Base-by-base conservation (phyloP, 2,797 vertebrate genomes). In the Pseudochirops cupreus region DNA sequence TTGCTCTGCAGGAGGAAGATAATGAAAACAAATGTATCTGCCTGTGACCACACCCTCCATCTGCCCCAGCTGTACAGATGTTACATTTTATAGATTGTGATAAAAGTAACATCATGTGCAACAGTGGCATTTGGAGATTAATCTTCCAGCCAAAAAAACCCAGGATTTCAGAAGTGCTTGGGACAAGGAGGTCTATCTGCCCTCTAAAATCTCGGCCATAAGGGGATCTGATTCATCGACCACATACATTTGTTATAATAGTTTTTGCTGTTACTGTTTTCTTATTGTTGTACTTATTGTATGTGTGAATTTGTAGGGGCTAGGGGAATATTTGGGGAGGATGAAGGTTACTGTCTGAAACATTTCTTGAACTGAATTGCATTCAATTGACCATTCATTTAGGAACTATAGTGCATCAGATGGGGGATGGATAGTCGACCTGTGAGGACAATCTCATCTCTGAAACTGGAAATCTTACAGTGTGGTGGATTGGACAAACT, bases 11-110 rank as follows among this genome's bases (percentile, higher is more conserved):
- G 62, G 14, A 18, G 62, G 28, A 59, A 7, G 31, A 62, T 14
- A 18, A n/a, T 6, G 31, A 67, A 67, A 33, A n/a, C 62, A 67
- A 67, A 46, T 18, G 1, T 46, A 39, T 74, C 33, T 67, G 33
- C 33, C 10, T 39, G 67, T 74, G 67, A 39, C n/a, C 67, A 39
- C 67, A 82, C n/a, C 67, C 67, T 82, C 7, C 67, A 82, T 82
- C 67, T 82, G 67, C 67, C n/a, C 7, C 67, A 82, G 67, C 67
- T 82, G 67, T 82, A 82, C 67, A 82, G 67, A 82, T 82, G 67
- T 82, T 82, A 82, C 67, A 82, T 82, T 82, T 82, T 82, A 82
- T 82, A 82, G 67, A 82, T 46, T 46, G n/a, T 82, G 6, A 82
- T 39, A 82, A 82, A 82, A 82, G 67, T 82, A 82, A 67, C 67